Percentiles rank a stretch among this genome's conserved stretches.
These are phyloP conservation scores for Lutjanus argentimaculatus DNA, from an alignment of 2,797 vertebrate genomes.

Conservation along the genomic window DNA sequence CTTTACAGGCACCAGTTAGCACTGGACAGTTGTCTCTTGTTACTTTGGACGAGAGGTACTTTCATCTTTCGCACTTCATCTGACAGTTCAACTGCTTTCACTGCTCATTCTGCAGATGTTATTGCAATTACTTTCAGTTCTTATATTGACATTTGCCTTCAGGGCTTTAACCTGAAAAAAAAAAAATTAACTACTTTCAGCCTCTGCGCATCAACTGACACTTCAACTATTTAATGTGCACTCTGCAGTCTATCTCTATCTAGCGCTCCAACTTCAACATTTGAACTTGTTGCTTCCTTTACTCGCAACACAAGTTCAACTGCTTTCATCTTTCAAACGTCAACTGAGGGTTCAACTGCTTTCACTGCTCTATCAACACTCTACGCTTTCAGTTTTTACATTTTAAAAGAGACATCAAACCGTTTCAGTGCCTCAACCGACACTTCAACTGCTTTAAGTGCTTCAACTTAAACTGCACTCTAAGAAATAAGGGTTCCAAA, in stretches of 20 bases:
- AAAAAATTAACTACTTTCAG: neutral
- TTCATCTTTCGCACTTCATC: neutral
- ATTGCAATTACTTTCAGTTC: neutral
- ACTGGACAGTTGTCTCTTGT: too few relatives aligned
- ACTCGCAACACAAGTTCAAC: neutral
- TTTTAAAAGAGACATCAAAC: constrained; percentile 10
- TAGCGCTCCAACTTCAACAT: too few relatives aligned
- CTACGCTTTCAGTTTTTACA: neutral
- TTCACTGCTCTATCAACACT: neutral
- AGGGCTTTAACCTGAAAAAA: neutral
- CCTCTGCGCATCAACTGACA: neutral
- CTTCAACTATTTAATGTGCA: neutral
- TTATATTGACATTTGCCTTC: too few relatives aligned
- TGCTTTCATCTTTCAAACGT: neutral
- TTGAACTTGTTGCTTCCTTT: too few relatives aligned
- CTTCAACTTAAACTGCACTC: neutral
- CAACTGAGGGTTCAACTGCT: neutral
- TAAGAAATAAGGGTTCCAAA: too few relatives aligned
- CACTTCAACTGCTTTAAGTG: constrained; percentile 9
- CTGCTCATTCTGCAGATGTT: neutral
- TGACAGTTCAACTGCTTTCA: neutral
- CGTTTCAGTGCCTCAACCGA: neutral
- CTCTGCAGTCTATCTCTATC: neutral
- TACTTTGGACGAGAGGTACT: too few relatives aligned
- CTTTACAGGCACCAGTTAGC: too few relatives aligned